Evolutionary conservation across 1,140 invertebrate species (phyloP).

Genomic region (Phymastichus coffea): DNA sequence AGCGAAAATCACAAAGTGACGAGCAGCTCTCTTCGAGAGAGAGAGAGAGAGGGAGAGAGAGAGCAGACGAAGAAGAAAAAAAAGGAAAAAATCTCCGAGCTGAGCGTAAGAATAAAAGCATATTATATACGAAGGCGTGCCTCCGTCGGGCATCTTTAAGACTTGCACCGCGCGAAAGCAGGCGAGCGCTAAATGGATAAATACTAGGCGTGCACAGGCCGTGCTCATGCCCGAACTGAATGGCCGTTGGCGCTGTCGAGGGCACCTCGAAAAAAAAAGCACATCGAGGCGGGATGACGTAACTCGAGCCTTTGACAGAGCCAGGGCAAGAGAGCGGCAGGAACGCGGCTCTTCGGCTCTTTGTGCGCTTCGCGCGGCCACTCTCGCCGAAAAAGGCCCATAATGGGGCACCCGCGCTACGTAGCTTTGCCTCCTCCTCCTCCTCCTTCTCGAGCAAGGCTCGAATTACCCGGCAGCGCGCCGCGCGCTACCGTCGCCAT

Average conservation of each 20-base stretch:
- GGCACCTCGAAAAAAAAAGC: constrained; percentile 37
- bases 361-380: constrained; percentile 43
- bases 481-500: too few species aligned
- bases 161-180: background rate
- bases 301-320: constrained; percentile 40
- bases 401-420: constrained; percentile 35
- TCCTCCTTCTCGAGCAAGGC: too few species aligned
- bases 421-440: constrained; percentile 37
- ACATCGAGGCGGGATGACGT: constrained; percentile 43
- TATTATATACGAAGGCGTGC: background rate
- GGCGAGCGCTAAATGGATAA: too few species aligned
- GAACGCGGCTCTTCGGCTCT: too few species aligned
- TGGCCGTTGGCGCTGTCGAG: constrained; percentile 29
- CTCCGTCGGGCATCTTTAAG: background rate
- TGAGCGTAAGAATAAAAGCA: too few species aligned
- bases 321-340: constrained; percentile 39
- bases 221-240: constrained; percentile 30
- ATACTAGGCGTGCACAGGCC: background rate
- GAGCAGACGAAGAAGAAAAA: background rate
- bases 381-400: constrained; percentile 33
- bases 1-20: constrained; percentile 26
- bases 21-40: too few species aligned
- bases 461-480: constrained; percentile 31
- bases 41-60: background rate
- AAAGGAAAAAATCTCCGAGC: too few species aligned